Evolutionary conservation across 2,888 invertebrate genomes (phyloP).

Genomic region (Idaea dimidiata): DNA sequence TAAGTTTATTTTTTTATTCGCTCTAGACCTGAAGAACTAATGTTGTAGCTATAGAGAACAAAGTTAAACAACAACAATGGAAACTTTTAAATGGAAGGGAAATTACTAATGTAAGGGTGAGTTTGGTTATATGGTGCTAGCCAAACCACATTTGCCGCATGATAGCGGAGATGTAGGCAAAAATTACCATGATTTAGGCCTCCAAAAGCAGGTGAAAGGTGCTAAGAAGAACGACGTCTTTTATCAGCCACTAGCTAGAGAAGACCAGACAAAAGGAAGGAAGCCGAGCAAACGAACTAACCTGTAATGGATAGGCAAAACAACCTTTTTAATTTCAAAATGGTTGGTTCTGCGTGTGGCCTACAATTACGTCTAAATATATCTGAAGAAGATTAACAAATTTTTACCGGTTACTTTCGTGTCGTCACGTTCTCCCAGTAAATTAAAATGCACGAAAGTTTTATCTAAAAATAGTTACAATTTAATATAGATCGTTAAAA

Average conservation of each 20-base stretch:
- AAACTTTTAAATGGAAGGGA: neutral
- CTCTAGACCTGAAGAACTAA: no score
- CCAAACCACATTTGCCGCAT: no score
- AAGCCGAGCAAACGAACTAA: no score
- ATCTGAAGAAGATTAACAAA: neutral
- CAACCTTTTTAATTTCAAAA: neutral
- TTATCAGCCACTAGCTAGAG: no score
- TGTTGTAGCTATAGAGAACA: no score
- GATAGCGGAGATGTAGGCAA: no score
- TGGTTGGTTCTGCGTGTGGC: neutral
- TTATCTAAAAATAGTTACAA: neutral
- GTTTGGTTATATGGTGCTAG: neutral
- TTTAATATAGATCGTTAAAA: neutral
- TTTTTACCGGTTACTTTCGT: neutral
- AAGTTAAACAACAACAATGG: no score
- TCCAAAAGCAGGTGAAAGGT: no score
- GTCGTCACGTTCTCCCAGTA: neutral
- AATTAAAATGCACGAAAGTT: neutral
- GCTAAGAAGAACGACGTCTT: no score
- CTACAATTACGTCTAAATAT: neutral
- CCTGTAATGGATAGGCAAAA: neutral
- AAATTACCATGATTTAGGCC: no score
- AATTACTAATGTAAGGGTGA: neutral
- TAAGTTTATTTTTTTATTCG: no score
- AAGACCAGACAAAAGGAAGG: no score